Evolutionary conservation across 2,888 invertebrate species (phyloP), one percentile per base, ranked within the genome.

Genomic region (Machimus atricapillus): DNA sequence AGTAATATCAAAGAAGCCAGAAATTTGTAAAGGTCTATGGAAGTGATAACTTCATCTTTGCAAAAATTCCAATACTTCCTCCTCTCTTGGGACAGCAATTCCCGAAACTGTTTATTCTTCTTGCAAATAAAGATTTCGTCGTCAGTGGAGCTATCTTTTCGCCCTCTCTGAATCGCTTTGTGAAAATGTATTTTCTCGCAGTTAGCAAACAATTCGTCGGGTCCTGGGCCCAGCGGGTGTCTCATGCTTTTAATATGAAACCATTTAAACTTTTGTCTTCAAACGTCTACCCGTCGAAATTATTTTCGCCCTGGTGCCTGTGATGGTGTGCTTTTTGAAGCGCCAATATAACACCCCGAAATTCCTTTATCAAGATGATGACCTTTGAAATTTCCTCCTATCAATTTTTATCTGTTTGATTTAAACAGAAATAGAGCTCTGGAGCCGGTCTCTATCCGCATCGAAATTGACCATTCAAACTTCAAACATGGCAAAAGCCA

Each of bases 401-500:
- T 52, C 82, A 56, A 76, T 78, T 43, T 78, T 78, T 43, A 46
- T 46, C 52, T 79, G 23, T 79, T 79, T 46, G 46, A 79, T 79
- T 79, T 52, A 79, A 79, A 79, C 52, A 52, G 40, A 66, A 79
- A 79, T 52, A 79, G 34, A n/a, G 23, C 43, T 43, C 23, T 23
- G 43, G 23, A 43, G 78, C 66, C 66, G n/a, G 66, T 66, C 1
- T 78, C 23, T n/a, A n/a, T 40, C 37, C n/a, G 6, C 76, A 14
- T 31, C 40, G 14, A 56, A 52, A 16, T 43, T 56, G 82, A n/a
- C 66, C 58, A 37, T 58, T 82, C 19, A 82, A 82, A 82, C 37
- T 82, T 37, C 52, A 82, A 52, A 82, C 82, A 82, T 82, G 23
- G 37, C 58, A 66, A 34, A 66, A 82, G 82, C 56, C 82, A 58